Percentiles rank a stretch among this genome's conserved stretches.
These are phyloP conservation scores for Chrysolina americana DNA, from an alignment of 2,888 invertebrate genomes.

Conservation along the genomic window DNA sequence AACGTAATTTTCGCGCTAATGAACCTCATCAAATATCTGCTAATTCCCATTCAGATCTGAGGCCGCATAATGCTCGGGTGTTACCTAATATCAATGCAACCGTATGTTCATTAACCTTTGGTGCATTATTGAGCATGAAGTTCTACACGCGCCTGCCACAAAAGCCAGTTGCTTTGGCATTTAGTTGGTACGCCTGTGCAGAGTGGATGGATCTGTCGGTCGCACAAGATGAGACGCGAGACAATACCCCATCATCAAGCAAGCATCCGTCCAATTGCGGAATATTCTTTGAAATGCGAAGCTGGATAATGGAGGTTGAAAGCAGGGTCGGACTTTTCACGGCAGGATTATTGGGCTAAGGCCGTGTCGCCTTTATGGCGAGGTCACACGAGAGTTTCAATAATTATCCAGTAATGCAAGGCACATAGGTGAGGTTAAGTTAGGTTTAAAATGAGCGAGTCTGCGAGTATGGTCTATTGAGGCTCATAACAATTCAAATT, in stretches of 20 bases:
- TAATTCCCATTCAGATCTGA: background rate
- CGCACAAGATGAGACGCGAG: background rate
- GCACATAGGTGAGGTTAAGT: too few species aligned
- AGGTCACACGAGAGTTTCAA: too few species aligned
- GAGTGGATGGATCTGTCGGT: background rate
- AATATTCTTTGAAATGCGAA: background rate
- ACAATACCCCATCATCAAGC: background rate
- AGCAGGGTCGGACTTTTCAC: background rate
- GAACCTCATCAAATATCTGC: background rate
- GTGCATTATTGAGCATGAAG: background rate
- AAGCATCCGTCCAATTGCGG: background rate
- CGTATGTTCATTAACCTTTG: background rate
- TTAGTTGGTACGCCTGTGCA: background rate
- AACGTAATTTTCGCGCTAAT: background rate
- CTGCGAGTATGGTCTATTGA: too few species aligned
- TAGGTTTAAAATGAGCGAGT: too few species aligned
- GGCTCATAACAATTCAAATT: too few species aligned
- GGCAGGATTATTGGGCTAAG: too few species aligned
- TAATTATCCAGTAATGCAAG: too few species aligned
- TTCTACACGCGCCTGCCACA: background rate
- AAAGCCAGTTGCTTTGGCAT: background rate
- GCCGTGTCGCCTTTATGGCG: too few species aligned
- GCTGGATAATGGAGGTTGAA: background rate
- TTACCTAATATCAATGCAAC: background rate
- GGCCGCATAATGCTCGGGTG: background rate